Percentiles rank a stretch among this genome's conserved stretches.
phyloP scores from a whole-genome alignment of 2,888 invertebrate species.

The Cremastinae sp. region DNA sequence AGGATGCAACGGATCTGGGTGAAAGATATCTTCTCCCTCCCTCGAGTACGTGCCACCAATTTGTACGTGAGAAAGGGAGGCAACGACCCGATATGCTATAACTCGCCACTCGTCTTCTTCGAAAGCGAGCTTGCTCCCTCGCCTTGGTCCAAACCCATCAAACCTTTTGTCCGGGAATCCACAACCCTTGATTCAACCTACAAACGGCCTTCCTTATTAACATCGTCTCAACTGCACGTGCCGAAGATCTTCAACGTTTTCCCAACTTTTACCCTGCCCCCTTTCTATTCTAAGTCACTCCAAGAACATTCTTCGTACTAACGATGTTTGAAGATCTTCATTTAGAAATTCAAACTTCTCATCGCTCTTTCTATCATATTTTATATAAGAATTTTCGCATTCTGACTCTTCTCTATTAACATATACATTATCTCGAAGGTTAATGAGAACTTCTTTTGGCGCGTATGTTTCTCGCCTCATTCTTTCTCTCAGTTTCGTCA shows the following conservation, averaged over 20 bases:
- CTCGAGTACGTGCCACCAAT: slow-evolving; percentile 52
- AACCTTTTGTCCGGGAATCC: slow-evolving; percentile 33
- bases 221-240: slow-evolving; percentile 52
- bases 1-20: slow-evolving; percentile 20
- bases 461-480: slow-evolving; percentile 1
- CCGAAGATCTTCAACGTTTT: slow-evolving; percentile 29
- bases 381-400: too few relatives aligned
- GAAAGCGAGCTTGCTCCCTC: slow-evolving; percentile 25
- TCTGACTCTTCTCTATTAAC: slow-evolving; percentile 4
- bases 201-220: slow-evolving; percentile 56
- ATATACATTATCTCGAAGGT: too few relatives aligned
- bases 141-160: slow-evolving; percentile 19
- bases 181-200: slow-evolving; percentile 13
- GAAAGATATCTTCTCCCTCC: slow-evolving; percentile 26
- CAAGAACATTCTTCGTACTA: too few relatives aligned
- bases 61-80: slow-evolving; percentile 36
- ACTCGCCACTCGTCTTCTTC: slow-evolving; percentile 30
- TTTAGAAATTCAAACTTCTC: too few relatives aligned
- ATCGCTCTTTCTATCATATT: too few relatives aligned
- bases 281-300: too few relatives aligned
- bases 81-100: slow-evolving; percentile 18
- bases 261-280: not conserved
- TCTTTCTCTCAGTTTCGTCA: slow-evolving; percentile 23
- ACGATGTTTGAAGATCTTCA: too few relatives aligned
- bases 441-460: too few relatives aligned